Base-by-base conservation (phyloP, 2,113 vertebrate genomes). In the Semnornis frantzii region DNA sequence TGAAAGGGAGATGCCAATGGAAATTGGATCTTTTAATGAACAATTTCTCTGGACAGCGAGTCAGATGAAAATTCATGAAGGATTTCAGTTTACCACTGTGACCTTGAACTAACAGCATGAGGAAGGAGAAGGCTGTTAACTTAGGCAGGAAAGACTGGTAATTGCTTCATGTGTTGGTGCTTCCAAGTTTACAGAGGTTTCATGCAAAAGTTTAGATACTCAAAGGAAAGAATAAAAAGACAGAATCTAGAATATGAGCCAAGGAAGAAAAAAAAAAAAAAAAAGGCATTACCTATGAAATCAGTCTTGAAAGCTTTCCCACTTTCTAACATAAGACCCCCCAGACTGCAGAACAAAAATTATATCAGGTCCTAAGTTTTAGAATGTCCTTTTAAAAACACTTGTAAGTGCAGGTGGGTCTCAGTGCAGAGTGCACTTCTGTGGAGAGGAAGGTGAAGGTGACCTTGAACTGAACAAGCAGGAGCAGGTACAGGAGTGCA, bases 11-110 rank as follows among this genome's bases (percentile, higher is more conserved):
- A 90, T 75, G 83, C 54, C 87, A 94, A 31, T 88, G 59, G 80
- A 96, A 96, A 95, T 72, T 64, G 82, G 75, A 92, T 90, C 81
- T 88, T 87, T 91, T 94, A 88, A 90, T 92, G 69, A 94, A 95
- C 85, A 84, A 44, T 84, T 95, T 95, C n/a, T 95, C 79, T 44
- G 72, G 88, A 90, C 59, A 72, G 86, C 70, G 76, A 90, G 80
- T 88, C 21, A 3, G 92, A 95, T 77, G 77, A 93, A 95, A 96
- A 92, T 89, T 92, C 46, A 82, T 46, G 34, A 82, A 92, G 87
- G 77, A 72, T 80, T 92, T 92, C 89, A 90, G 68, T 55, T 75
- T 75, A 70, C 85, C 81, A 68, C 5, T 71, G 50, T 89, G 94
- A 96, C 92, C 96, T 96, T 95, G 91, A 95, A 90, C 92, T 89